phyloP scores from a whole-genome alignment of 2,888 invertebrate genomes.

The Parnassius apollo region DNA sequence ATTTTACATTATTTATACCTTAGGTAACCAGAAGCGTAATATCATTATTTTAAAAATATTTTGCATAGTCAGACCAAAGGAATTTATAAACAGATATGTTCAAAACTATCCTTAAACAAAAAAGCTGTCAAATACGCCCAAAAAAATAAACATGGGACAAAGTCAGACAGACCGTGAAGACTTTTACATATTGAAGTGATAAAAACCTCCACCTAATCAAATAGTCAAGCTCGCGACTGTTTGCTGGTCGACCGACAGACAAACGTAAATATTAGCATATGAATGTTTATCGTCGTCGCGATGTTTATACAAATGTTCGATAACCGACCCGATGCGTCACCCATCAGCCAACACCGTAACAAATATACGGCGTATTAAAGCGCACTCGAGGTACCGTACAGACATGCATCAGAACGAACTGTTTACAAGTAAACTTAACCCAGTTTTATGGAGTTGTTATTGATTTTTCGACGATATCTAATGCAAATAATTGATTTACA shows the following conservation, averaged over 20 bases:
- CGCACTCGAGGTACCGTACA: neutral
- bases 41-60: no score
- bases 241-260: slow-evolving; percentile 21
- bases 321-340: slow-evolving; percentile 24
- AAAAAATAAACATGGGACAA: neutral
- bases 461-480: slow-evolving; percentile 17
- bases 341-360: slow-evolving; percentile 13
- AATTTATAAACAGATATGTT: no score
- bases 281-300: slow-evolving; percentile 23
- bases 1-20: no score
- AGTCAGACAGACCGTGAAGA: neutral
- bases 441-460: slow-evolving; percentile 15
- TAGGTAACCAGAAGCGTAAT: no score
- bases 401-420: neutral
- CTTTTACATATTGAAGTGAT: slow-evolving; percentile 21
- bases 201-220: slow-evolving; percentile 20
- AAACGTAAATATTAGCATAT: slow-evolving; percentile 25
- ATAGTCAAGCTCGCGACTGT: slow-evolving; percentile 18
- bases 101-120: no score
- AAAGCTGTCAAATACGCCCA: neutral
- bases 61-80: no score
- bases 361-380: slow-evolving; percentile 4
- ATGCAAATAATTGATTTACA: slow-evolving; percentile 15
- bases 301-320: slow-evolving; percentile 25
- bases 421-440: slow-evolving; percentile 17